These are phyloP conservation scores for Amphiprion percula DNA, from an alignment of 2,113 vertebrate species.

Conservation along the genomic window DNA sequence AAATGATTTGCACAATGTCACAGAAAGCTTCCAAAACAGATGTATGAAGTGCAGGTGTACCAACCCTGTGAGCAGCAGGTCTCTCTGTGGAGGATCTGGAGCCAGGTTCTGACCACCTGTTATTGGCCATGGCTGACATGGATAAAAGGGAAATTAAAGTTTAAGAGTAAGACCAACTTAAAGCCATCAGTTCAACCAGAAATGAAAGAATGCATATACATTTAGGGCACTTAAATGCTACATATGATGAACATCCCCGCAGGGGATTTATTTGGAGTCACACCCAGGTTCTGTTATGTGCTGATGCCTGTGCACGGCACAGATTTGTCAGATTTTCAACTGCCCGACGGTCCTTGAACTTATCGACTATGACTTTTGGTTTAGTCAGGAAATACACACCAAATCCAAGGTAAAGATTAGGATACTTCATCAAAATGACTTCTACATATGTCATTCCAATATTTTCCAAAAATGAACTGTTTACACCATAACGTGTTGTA, in stretches of 20 bases:
- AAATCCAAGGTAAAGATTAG: no score
- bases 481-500: no score
- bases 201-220: conserved; percentile 24
- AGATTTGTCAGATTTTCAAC: no score
- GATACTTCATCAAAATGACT: no score
- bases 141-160: conserved; percentile 46
- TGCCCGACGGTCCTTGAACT: no score
- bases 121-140: conserved; percentile 91
- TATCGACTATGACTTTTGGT: no score
- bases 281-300: not conserved
- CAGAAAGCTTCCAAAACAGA: not conserved
- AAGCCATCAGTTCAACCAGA: not conserved
- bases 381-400: no score
- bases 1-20: not conserved
- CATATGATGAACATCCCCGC: conserved; percentile 12
- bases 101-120: conserved; percentile 92
- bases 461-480: no score
- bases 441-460: no score
- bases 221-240: not conserved
- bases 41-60: conserved; percentile 46
- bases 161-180: conserved; percentile 35
- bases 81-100: conserved; percentile 93
- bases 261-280: not conserved
- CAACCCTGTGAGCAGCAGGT: conserved; percentile 96
- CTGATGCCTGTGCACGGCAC: not conserved